A percentile compares a stretch with the other conserved stretches of the same genome.
Conservation (phyloP, 1,140 invertebrate genomes). For the Lasioglossum baleicum region DNA sequence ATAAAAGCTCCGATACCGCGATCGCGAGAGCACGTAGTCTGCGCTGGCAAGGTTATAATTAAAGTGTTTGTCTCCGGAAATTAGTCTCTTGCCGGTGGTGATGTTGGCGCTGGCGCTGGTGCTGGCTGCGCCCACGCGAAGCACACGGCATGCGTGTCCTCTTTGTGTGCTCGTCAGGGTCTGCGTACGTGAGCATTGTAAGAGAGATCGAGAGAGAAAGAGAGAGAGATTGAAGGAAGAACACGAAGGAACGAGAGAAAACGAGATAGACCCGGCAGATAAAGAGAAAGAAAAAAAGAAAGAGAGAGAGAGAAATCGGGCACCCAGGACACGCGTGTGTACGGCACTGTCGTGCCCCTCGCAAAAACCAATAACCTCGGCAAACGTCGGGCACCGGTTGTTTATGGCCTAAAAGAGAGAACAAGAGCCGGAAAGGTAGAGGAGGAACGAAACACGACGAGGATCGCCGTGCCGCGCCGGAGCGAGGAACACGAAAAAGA, state of each 20-base stretch:
- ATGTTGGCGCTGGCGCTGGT: too few relatives aligned
- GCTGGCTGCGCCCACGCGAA: conserved; percentile 22
- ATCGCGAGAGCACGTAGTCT: conserved; percentile 20
- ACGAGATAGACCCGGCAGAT: not conserved
- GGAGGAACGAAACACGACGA: not conserved
- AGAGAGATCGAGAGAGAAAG: not conserved
- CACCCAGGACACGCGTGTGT: conserved; percentile 17
- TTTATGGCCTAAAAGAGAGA: conserved; percentile 48
- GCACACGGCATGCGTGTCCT: not conserved
- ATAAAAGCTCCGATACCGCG: conserved; percentile 54
- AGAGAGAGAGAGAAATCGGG: not conserved
- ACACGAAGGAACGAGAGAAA: not conserved
- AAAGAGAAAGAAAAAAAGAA: not conserved
- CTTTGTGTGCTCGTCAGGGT: not conserved
- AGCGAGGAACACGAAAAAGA: not conserved
- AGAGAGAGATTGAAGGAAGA: not conserved
- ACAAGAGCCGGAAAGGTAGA: not conserved
- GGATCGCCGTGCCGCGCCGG: not conserved
- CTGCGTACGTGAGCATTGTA: not conserved
- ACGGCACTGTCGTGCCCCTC: conserved; percentile 48
- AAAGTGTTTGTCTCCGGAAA: conserved; percentile 58
- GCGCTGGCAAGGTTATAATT: conserved; percentile 54
- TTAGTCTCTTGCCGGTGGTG: conserved; percentile 38
- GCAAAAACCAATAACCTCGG: conserved; percentile 66
- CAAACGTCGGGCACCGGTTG: conserved; percentile 52